Percentiles rank a stretch among this genome's conserved stretches.
These are phyloP conservation scores for Sebastes steindachneri DNA, from an alignment of 2,797 vertebrate genomes.

Conservation along the genomic window DNA sequence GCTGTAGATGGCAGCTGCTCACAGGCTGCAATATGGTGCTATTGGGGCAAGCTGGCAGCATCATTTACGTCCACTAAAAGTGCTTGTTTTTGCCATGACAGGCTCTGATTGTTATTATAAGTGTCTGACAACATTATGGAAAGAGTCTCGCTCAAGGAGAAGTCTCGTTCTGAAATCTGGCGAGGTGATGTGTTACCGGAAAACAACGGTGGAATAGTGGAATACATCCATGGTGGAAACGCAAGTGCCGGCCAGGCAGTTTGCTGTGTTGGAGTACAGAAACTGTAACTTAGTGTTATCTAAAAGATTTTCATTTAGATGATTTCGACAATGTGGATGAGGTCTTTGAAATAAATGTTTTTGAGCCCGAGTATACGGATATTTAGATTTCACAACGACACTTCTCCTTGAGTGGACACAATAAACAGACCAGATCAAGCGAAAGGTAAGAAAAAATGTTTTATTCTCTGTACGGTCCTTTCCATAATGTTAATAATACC, in stretches of 20 bases:
- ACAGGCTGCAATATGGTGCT: neutral
- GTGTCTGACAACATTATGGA: too few relatives aligned
- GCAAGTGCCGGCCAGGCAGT: too few relatives aligned
- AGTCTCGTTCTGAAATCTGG: too few relatives aligned
- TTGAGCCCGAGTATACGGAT: neutral
- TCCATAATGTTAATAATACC: too few relatives aligned
- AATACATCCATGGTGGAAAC: neutral
- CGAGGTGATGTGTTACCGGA: neutral
- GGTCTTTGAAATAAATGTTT: rapidly evolving
- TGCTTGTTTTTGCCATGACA: too few relatives aligned
- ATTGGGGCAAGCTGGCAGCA: neutral
- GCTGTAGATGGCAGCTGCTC: neutral
- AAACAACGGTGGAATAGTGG: neutral
- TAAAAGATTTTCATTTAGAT: neutral
- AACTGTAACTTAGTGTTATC: too few relatives aligned
- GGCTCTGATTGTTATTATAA: too few relatives aligned
- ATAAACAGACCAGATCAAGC: neutral
- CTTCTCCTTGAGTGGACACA: neutral
- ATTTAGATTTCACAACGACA: neutral
- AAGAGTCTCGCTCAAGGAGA: too few relatives aligned
- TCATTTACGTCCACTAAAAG: neutral
- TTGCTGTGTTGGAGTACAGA: too few relatives aligned
- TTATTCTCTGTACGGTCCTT: neutral
- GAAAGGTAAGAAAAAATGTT: neutral
- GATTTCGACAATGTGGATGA: neutral